A percentile compares a stretch with the other conserved stretches of the same genome.
Conservation (phyloP, 2,888 invertebrate species). For the Hydropsyche betteni region DNA sequence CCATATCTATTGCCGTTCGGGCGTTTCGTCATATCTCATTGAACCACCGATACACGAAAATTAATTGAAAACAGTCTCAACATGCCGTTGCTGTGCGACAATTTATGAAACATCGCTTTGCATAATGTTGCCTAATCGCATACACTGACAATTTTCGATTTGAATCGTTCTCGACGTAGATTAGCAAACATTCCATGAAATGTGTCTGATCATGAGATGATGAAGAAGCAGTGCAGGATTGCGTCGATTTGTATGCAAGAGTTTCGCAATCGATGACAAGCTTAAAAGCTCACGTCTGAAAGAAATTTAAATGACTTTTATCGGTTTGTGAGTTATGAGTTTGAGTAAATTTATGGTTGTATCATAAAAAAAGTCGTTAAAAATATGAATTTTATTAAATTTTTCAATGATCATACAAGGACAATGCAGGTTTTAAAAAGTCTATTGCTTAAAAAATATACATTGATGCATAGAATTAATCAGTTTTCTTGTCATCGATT, state of each 20-base stretch:
- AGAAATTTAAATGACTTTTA: too few relatives aligned
- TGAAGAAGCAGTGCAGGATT: neutral
- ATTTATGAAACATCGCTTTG: neutral
- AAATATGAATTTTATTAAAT: too few relatives aligned
- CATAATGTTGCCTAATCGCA: conserved; percentile 4
- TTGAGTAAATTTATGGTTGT: too few relatives aligned
- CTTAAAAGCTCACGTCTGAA: neutral
- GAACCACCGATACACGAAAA: neutral
- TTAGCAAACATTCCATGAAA: conserved; percentile 6
- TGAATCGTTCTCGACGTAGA: conserved; percentile 1
- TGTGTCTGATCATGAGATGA: conserved; percentile 9
- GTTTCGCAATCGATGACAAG: neutral
- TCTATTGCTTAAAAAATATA: too few relatives aligned
- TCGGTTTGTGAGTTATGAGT: too few relatives aligned
- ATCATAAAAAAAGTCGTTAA: too few relatives aligned
- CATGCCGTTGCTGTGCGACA: neutral
- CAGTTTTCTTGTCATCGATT: too few relatives aligned
- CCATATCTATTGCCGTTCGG: neutral
- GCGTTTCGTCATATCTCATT: neutral
- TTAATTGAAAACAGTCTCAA: neutral
- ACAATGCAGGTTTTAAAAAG: too few relatives aligned
- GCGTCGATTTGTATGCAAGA: neutral
- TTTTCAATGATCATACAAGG: too few relatives aligned
- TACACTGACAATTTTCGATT: neutral
- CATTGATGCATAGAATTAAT: too few relatives aligned